phyloP scores from a whole-genome alignment of 2,113 vertebrate genomes.

The Proterorhinus semilunaris region DNA sequence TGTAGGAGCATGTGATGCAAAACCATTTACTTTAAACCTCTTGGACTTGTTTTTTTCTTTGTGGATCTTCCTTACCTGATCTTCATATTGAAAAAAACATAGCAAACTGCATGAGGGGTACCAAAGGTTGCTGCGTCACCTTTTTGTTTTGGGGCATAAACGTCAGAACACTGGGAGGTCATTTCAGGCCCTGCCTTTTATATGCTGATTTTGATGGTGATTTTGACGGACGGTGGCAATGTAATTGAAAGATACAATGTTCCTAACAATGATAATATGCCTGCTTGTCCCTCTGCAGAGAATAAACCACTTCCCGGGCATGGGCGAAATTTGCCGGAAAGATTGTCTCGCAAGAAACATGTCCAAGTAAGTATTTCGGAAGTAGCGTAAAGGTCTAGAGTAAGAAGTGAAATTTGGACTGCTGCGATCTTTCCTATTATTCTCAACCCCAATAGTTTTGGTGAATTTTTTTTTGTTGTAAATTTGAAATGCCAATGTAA shows the following conservation, averaged over 20 bases:
- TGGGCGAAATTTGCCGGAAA: slow-evolving; percentile 99
- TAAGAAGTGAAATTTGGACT: background rate
- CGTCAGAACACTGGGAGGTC: slow-evolving; percentile 80
- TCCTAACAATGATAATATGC: slow-evolving; percentile 74
- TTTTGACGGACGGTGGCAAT: slow-evolving; percentile 68
- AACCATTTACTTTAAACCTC: slow-evolving; percentile 81
- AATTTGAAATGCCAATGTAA: no score
- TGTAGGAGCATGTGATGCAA: slow-evolving; percentile 79
- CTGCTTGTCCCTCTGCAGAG: slow-evolving; percentile 83
- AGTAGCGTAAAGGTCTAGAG: background rate
- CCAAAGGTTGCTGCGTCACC: slow-evolving; percentile 77
- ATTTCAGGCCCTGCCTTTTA: slow-evolving; percentile 77
- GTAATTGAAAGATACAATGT: slow-evolving; percentile 73
- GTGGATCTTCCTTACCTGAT: slow-evolving; percentile 59
- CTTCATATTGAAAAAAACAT: slow-evolving; percentile 70
- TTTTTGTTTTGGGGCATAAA: slow-evolving; percentile 86
- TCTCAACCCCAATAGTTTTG: no score
- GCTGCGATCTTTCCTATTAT: background rate
- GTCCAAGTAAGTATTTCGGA: slow-evolving; percentile 88
- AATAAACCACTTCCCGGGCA: slow-evolving; percentile 99
- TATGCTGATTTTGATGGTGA: slow-evolving; percentile 71
- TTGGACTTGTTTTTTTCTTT: slow-evolving; percentile 64
- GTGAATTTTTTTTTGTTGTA: no score
- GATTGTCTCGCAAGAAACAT: slow-evolving; percentile 99
- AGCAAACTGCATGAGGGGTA: slow-evolving; percentile 80